phyloP scores from a whole-genome alignment of 2,888 invertebrate genomes.

The Malachius bipustulatus region DNA sequence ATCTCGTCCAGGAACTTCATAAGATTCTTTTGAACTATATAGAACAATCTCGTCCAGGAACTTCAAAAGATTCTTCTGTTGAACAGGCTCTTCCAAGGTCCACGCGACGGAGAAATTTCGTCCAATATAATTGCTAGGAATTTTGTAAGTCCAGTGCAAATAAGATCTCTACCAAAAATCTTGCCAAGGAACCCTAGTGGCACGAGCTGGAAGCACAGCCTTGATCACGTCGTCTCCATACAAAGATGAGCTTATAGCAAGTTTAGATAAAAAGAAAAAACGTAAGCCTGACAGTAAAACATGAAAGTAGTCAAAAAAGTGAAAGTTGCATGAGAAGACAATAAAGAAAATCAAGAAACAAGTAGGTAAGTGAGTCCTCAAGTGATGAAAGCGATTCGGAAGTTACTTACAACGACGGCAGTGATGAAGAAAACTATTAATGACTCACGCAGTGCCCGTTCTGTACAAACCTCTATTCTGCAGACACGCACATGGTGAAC shows the following conservation, averaged over 20 bases:
- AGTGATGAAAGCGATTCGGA: constrained; percentile 1
- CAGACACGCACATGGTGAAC: too few relatives aligned
- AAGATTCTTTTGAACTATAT: not conserved
- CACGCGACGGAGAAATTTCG: constrained; percentile 1
- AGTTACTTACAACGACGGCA: constrained; percentile 3
- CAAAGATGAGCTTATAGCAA: constrained; percentile 2
- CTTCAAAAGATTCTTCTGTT: not conserved
- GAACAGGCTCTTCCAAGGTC: constrained; percentile 3
- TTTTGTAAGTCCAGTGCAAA: constrained; percentile 2
- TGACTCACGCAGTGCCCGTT: constrained; percentile 1
- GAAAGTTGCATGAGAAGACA: constrained; percentile 1
- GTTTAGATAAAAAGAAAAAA: not conserved
- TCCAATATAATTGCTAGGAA: not conserved
- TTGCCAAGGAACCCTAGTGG: not conserved
- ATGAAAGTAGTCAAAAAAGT: constrained; percentile 1
- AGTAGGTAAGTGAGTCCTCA: not conserved
- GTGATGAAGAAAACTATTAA: not conserved
- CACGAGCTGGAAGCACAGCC: constrained; percentile 3
- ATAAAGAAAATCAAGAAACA: not conserved
- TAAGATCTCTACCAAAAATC: not conserved
- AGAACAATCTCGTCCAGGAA: constrained; percentile 2
- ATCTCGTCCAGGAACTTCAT: not conserved
- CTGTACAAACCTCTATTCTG: constrained; percentile 3
- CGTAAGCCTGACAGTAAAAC: constrained; percentile 3
- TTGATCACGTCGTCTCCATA: constrained; percentile 2